Evolutionary conservation across 2,797 vertebrate genomes (phyloP).

Genomic region (Hipposideros larvatus): DNA sequence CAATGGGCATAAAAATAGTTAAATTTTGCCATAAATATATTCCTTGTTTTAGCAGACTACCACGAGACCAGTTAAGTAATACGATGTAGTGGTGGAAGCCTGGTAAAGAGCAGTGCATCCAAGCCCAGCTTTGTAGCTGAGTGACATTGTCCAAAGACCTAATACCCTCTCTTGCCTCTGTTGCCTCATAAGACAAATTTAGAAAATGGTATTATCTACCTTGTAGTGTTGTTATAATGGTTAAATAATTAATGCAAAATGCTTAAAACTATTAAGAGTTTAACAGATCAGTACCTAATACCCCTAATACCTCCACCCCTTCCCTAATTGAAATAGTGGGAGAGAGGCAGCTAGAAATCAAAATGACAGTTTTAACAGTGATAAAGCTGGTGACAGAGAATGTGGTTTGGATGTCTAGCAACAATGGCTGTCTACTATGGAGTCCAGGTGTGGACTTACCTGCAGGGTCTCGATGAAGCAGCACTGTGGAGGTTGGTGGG

Average conservation of each 20-base stretch:
- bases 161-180: neutral
- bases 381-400: neutral
- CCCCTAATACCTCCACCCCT: neutral
- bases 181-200: neutral
- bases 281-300: neutral
- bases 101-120: neutral
- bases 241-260: slow-evolving; percentile 34
- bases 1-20: slow-evolving; percentile 23
- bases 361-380: neutral
- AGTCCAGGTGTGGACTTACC: neutral
- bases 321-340: neutral
- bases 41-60: neutral
- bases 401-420: neutral
- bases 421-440: neutral
- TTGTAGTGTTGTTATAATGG: neutral
- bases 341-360: neutral
- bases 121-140: neutral
- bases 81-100: neutral
- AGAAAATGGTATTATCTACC: neutral
- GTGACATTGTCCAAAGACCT: neutral
- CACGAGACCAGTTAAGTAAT: neutral
- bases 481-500: neutral
- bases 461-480: neutral
- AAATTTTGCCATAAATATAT: neutral
- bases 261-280: slow-evolving; percentile 10